Percentiles rank a stretch among this genome's conserved stretches.
Conservation (phyloP, 2,113 vertebrate species). For the Thamnophis sirtalis region DNA sequence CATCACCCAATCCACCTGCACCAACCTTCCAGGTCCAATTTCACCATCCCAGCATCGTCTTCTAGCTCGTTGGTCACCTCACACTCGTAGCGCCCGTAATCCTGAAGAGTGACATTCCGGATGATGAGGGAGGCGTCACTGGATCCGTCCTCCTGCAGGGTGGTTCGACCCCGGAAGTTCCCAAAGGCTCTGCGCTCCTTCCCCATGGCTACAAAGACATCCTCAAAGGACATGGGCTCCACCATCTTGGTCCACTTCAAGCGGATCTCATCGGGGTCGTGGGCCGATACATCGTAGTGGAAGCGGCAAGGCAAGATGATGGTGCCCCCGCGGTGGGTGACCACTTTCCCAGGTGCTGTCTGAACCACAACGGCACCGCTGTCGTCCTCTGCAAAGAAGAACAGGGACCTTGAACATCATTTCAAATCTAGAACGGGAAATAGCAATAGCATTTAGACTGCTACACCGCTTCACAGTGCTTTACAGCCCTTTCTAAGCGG, state of each 20-base stretch:
- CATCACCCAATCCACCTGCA: neutral
- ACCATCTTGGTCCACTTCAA: slow-evolving; percentile 95
- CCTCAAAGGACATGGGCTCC: slow-evolving; percentile 80
- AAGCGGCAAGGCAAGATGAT: slow-evolving; percentile 92
- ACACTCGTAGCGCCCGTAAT: slow-evolving; percentile 93
- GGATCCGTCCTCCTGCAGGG: slow-evolving; percentile 75
- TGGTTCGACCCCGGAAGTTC: slow-evolving; percentile 79
- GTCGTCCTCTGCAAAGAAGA: slow-evolving; percentile 78
- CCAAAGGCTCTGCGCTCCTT: slow-evolving; percentile 80
- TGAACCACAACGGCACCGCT: slow-evolving; percentile 89
- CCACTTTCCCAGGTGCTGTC: slow-evolving; percentile 89
- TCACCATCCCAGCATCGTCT: slow-evolving; percentile 89
- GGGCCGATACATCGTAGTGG: slow-evolving; percentile 81
- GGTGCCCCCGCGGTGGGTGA: slow-evolving; percentile 88
- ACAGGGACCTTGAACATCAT: accelerated
- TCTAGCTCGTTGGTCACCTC: slow-evolving; percentile 94
- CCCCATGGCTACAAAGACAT: slow-evolving; percentile 90
- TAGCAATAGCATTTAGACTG: too few relatives aligned
- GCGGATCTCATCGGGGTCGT: slow-evolving; percentile 78
- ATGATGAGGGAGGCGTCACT: slow-evolving; percentile 89
- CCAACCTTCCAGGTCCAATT: slow-evolving; percentile 89
- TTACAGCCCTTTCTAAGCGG: too few relatives aligned
- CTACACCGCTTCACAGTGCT: too few relatives aligned
- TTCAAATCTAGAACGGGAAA: accelerated
- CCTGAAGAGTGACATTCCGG: slow-evolving; percentile 89